These are phyloP conservation scores for Petrocephalus zakoni DNA, from an alignment of 2,113 vertebrate species.

Conservation along the genomic window DNA sequence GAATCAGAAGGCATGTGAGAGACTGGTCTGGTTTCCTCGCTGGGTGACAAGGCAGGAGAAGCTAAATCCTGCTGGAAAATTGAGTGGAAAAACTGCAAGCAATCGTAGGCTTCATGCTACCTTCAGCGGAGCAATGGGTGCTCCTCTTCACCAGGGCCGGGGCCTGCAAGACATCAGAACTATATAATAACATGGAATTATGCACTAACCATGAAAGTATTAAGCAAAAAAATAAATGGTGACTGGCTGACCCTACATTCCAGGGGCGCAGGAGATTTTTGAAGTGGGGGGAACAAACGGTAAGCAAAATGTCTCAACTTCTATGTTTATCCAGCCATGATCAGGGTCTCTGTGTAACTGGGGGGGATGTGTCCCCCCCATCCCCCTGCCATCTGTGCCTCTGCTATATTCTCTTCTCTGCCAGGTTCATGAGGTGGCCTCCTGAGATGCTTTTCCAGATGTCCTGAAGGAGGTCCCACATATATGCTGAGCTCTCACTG, in stretches of 20 bases:
- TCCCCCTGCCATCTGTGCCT: no score
- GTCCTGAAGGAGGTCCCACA: not conserved
- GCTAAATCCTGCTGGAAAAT: not conserved
- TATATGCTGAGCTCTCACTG: not conserved
- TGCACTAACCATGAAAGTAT: not conserved
- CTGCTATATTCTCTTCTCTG: not conserved
- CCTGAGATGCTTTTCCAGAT: not conserved
- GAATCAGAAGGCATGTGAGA: not conserved
- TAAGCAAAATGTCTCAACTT: no score
- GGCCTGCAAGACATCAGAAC: not conserved
- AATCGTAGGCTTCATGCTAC: not conserved
- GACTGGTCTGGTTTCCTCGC: no score
- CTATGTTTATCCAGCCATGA: no score
- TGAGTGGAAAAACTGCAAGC: not conserved
- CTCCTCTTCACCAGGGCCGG: not conserved
- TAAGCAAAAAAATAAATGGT: not conserved
- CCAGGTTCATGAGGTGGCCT: not conserved
- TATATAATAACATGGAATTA: not conserved
- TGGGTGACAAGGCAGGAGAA: not conserved
- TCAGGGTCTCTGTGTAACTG: no score
- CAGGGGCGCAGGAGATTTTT: no score
- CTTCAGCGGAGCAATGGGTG: not conserved
- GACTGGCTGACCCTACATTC: not conserved
- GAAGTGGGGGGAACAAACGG: no score
- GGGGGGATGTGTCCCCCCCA: no score